Evolutionary conservation across 2,888 invertebrate species (phyloP).

Genomic region (Machimus rusticus): DNA sequence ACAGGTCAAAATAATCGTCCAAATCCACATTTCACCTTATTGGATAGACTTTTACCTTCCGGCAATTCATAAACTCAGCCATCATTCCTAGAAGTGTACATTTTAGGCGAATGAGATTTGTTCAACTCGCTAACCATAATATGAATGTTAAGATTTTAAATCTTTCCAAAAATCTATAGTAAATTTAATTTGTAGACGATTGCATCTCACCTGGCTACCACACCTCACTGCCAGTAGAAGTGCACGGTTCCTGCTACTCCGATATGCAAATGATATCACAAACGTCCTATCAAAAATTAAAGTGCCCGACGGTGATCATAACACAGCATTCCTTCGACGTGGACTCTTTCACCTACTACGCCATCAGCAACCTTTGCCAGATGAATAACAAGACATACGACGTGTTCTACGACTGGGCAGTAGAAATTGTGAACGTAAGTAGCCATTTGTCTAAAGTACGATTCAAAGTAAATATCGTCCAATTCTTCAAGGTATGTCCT

Average conservation of each 20-base stretch:
- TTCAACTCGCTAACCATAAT: too few relatives aligned
- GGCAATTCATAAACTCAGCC: too few relatives aligned
- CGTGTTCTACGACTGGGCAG: conserved; percentile 63
- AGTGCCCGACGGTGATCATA: conserved; percentile 59
- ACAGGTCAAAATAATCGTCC: not conserved
- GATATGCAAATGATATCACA: conserved; percentile 64
- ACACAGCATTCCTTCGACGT: conserved; percentile 63
- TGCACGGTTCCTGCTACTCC: conserved; percentile 62
- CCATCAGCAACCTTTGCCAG: conserved; percentile 61
- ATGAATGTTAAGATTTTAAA: too few relatives aligned
- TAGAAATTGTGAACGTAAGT: conserved; percentile 59
- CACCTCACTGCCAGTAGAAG: conserved; percentile 62
- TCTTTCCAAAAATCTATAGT: not conserved
- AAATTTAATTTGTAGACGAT: conserved; percentile 54
- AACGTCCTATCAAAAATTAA: conserved; percentile 59
- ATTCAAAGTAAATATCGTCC: not conserved
- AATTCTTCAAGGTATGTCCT: conserved; percentile 56
- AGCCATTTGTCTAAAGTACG: not conserved
- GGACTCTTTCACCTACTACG: conserved; percentile 62
- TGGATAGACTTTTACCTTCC: too few relatives aligned
- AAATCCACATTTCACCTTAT: too few relatives aligned
- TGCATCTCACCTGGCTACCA: conserved; percentile 63
- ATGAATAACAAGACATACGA: conserved; percentile 62
- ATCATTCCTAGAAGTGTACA: too few relatives aligned
- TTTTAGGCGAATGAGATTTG: too few relatives aligned